These are phyloP conservation scores for Erpornis zantholeuca DNA, from an alignment of 2,113 vertebrate genomes.

Conservation along the genomic window DNA sequence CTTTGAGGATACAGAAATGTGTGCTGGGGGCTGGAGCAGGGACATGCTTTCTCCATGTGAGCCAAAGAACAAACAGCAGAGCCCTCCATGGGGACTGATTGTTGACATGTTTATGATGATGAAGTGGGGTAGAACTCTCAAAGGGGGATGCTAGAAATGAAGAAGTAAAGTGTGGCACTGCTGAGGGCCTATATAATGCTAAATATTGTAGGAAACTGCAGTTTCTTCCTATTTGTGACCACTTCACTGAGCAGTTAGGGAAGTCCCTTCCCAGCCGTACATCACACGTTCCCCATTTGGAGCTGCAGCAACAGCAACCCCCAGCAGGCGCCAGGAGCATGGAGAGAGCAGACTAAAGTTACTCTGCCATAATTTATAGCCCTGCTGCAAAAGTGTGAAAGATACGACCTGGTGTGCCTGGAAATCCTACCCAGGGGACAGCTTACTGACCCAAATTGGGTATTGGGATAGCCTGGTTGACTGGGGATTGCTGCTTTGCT, in stretches of 20 bases:
- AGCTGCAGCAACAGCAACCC: conserved; percentile 40
- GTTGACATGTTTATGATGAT: conserved; percentile 77
- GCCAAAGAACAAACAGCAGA: conserved; percentile 60
- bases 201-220: conserved; percentile 54
- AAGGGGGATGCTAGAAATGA: conserved; percentile 59
- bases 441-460: not conserved
- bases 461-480: not conserved
- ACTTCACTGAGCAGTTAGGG: not conserved
- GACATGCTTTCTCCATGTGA: conserved; percentile 51
- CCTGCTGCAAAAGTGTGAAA: conserved; percentile 39
- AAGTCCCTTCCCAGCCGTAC: conserved; percentile 27
- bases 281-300: conserved; percentile 7
- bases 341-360: not conserved
- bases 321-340: conserved; percentile 34
- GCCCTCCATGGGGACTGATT: conserved; percentile 41
- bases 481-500: not conserved
- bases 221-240: conserved; percentile 62
- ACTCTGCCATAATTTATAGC: conserved; percentile 32
- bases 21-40: conserved; percentile 39
- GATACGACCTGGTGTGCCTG: not conserved
- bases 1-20: conserved; percentile 47
- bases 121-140: conserved; percentile 62
- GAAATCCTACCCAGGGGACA: conserved; percentile 44
- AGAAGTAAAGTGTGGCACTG: conserved; percentile 66
- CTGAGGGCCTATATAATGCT: conserved; percentile 57